Percentiles rank a stretch among this genome's conserved stretches.
Evolutionary conservation across 1,140 invertebrate species (phyloP).

Genomic region (Euschistus heros): DNA sequence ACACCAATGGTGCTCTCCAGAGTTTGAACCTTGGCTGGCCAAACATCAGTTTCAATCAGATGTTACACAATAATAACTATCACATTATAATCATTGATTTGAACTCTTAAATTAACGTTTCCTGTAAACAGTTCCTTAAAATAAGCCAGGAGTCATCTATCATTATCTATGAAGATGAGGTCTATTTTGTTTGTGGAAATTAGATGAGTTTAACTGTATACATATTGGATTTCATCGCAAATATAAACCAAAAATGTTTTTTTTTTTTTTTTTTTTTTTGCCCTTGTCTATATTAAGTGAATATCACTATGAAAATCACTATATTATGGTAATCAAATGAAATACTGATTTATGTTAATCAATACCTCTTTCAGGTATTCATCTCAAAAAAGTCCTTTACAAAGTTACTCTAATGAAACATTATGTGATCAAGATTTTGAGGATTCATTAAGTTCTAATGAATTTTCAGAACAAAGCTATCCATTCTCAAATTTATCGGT

Average conservation of each 20-base stretch:
- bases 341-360: no score
- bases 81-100: not conserved
- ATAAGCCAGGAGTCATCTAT: not conserved
- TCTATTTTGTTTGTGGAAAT: not conserved
- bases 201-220: not conserved
- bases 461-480: not conserved
- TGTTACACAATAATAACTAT: not conserved
- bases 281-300: not conserved
- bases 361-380: not conserved
- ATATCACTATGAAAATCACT: not conserved
- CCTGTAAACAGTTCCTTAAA: not conserved
- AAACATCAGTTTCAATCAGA: not conserved
- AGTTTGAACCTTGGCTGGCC: not conserved
- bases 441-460: not conserved
- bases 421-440: not conserved
- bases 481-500: not conserved
- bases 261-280: not conserved
- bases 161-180: not conserved
- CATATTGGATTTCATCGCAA: not conserved
- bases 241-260: not conserved
- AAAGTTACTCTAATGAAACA: not conserved
- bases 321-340: not conserved
- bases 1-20: not conserved
- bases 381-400: not conserved
- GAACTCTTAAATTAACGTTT: not conserved